These are phyloP conservation scores for Halocynthia aurantium DNA, from an alignment of 23 tunicate genomes.

Conservation along the genomic window DNA sequence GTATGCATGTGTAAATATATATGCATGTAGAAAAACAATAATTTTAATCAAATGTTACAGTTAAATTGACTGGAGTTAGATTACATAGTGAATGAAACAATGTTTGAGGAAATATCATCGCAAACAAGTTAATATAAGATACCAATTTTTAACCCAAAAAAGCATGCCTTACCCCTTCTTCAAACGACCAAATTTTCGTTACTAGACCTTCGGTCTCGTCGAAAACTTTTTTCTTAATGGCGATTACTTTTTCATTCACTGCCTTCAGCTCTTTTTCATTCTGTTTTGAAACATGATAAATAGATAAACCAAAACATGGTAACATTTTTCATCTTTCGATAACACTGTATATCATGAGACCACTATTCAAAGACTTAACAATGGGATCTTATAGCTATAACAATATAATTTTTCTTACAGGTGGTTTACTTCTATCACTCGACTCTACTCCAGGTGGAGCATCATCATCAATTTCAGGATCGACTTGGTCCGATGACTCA, in stretches of 20 bases:
- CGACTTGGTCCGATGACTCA: slow-evolving; percentile 17
- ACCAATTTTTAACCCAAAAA: background rate
- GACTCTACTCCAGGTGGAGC: slow-evolving; percentile 70
- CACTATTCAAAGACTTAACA: too few relatives aligned
- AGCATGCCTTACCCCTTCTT: slow-evolving; percentile 50
- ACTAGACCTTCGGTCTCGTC: slow-evolving; percentile 67
- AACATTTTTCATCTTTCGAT: too few relatives aligned
- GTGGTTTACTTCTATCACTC: slow-evolving; percentile 60
- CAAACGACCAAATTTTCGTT: slow-evolving; percentile 90
- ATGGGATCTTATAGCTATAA: too few relatives aligned
- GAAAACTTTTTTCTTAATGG: slow-evolving; percentile 50
- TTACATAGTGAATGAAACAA: too few relatives aligned
- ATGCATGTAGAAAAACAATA: too few relatives aligned
- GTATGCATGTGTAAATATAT: too few relatives aligned
- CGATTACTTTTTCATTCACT: slow-evolving; percentile 29
- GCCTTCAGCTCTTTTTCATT: slow-evolving; percentile 72
- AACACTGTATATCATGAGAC: too few relatives aligned
- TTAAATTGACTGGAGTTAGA: too few relatives aligned
- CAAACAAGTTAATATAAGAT: background rate
- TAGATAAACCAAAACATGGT: too few relatives aligned
- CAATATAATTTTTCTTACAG: background rate
- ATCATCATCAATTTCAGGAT: slow-evolving; percentile 43
- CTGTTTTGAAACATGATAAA: background rate
- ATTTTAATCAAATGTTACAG: too few relatives aligned
- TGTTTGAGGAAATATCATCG: background rate